These are phyloP conservation scores for Macaria notata DNA, from an alignment of 2,888 invertebrate species.

Conservation along the genomic window DNA sequence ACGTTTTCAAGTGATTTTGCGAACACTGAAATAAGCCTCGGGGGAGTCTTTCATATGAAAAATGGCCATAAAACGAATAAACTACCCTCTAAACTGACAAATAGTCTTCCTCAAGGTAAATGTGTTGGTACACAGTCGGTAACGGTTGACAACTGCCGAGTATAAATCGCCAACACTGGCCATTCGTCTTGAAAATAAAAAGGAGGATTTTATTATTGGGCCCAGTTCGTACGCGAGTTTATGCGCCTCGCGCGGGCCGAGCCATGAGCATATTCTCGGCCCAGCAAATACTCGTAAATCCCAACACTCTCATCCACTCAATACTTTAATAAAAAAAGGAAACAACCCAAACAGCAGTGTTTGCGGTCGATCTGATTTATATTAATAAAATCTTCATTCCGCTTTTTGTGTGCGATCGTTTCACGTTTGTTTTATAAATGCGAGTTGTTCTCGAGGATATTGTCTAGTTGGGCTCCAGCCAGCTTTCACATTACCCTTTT, in stretches of 20 bases:
- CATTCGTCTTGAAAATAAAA: constrained; percentile 51
- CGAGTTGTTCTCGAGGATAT: constrained; percentile 26
- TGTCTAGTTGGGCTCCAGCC: constrained; percentile 23
- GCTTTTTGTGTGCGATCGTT: constrained; percentile 32
- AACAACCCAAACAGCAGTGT: constrained; percentile 42
- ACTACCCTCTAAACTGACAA: constrained; percentile 35
- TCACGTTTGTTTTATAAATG: constrained; percentile 21
- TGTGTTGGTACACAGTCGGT: constrained; percentile 36
- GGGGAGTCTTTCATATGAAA: constrained; percentile 30
- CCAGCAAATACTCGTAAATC: constrained; percentile 69
- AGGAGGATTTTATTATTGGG: constrained; percentile 57
- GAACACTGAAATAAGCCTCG: constrained; percentile 28
- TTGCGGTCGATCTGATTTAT: constrained; percentile 58
- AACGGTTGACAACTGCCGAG: constrained; percentile 41
- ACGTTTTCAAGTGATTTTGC: constrained; percentile 30
- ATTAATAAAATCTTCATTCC: constrained; percentile 55
- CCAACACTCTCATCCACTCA: constrained; percentile 61
- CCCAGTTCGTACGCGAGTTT: constrained; percentile 53
- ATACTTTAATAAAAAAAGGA: constrained; percentile 48
- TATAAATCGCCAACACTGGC: constrained; percentile 44
- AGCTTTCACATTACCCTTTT: constrained; percentile 28
- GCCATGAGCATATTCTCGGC: constrained; percentile 59
- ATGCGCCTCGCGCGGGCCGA: constrained; percentile 54
- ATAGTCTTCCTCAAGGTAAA: constrained; percentile 40
- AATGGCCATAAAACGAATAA: constrained; percentile 33